Evolutionary conservation across 2,888 invertebrate genomes (phyloP).

Genomic region (Heliconius erato): DNA sequence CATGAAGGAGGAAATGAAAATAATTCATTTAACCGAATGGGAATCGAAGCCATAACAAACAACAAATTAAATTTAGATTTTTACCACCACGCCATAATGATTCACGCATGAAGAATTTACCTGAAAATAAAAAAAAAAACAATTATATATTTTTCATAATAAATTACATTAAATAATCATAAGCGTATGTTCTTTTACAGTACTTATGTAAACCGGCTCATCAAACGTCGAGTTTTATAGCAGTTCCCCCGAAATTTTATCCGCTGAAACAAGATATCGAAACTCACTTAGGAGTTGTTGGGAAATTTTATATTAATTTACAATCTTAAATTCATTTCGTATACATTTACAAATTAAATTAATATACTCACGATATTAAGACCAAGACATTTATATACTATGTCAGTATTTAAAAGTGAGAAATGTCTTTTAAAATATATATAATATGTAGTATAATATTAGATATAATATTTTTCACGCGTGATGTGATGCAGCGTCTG

Average conservation of each 20-base stretch:
- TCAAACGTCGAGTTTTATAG: conserved; percentile 13
- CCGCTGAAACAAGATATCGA: conserved; percentile 23
- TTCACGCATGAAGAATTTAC: not conserved
- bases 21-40: too few relatives aligned
- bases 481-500: too few relatives aligned
- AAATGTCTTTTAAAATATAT: too few relatives aligned
- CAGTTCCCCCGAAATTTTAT: conserved; percentile 7
- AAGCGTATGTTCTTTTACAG: not conserved
- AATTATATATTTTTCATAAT: not conserved
- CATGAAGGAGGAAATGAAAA: too few relatives aligned
- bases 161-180: not conserved
- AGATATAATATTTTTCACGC: too few relatives aligned
- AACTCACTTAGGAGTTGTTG: conserved; percentile 12
- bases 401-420: too few relatives aligned
- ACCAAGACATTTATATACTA: not conserved
- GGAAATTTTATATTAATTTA: conserved; percentile 16
- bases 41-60: too few relatives aligned
- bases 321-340: not conserved
- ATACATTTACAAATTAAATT: not conserved
- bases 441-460: too few relatives aligned
- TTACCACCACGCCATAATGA: too few relatives aligned
- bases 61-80: too few relatives aligned
- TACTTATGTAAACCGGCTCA: not conserved
- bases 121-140: conserved; percentile 6
- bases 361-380: not conserved